Evolutionary conservation across 2,113 vertebrate species (phyloP).

Genomic region (Sorex fumeus): DNA sequence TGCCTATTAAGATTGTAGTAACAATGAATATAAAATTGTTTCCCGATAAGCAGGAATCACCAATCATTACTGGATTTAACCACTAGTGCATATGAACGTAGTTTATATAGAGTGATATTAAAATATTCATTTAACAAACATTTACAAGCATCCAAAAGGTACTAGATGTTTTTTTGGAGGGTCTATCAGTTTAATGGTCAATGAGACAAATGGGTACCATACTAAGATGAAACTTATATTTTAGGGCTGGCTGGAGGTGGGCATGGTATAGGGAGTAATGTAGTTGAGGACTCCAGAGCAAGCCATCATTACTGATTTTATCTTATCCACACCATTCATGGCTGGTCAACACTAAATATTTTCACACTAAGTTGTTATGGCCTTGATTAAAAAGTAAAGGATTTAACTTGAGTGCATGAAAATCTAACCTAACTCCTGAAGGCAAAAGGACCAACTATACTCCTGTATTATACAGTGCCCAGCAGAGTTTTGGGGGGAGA

Average conservation of each 20-base stretch:
- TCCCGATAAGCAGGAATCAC: neutral
- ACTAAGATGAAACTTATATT: neutral
- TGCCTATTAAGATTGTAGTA: constrained; percentile 25
- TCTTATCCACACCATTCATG: neutral
- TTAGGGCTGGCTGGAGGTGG: neutral
- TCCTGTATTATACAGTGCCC: neutral
- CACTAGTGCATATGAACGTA: constrained; percentile 14
- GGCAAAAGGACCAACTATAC: neutral
- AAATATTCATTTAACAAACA: constrained; percentile 33
- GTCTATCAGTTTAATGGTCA: neutral
- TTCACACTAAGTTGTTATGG: constrained; percentile 18
- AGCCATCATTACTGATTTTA: neutral
- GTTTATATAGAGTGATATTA: constrained; percentile 21
- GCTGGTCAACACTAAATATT: neutral
- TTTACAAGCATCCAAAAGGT: neutral
- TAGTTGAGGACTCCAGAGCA: neutral
- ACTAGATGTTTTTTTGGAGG: neutral
- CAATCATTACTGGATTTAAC: constrained; percentile 51
- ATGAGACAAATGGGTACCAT: neutral
- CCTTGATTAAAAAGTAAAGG: constrained; percentile 2
- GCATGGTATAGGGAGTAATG: neutral
- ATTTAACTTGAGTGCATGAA: neutral
- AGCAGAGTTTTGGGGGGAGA: neutral
- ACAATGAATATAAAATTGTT: neutral
- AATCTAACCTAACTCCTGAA: neutral